phyloP scores from a whole-genome alignment of 1,140 invertebrate species.

The Diabrotica undecimpunctata region DNA sequence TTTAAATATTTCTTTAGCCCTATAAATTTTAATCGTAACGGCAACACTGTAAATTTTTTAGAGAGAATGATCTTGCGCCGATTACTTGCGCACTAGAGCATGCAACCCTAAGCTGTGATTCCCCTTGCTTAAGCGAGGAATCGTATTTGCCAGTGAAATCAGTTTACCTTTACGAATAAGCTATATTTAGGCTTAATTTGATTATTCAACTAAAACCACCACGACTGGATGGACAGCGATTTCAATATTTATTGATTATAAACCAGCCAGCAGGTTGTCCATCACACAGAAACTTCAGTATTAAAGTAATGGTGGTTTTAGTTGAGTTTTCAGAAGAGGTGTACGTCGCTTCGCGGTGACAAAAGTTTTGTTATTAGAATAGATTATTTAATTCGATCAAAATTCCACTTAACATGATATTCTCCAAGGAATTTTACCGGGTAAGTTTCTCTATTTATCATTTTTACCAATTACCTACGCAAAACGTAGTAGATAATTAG shows the following conservation, averaged over 20 bases:
- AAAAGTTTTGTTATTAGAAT: too few relatives aligned
- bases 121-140: too few relatives aligned
- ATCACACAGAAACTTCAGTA: background rate
- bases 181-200: slow-evolving; percentile 3
- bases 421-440: background rate
- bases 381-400: background rate
- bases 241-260: background rate
- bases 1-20: too few relatives aligned
- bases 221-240: background rate
- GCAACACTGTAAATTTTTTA: too few relatives aligned
- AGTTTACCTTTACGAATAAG: background rate
- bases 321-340: background rate
- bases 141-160: too few relatives aligned
- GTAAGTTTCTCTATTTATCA: background rate
- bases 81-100: too few relatives aligned
- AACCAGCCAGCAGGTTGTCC: background rate
- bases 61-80: too few relatives aligned
- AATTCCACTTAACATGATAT: background rate
- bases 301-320: background rate
- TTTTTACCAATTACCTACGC: too few relatives aligned
- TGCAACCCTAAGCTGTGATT: too few relatives aligned
- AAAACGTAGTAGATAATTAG: too few relatives aligned
- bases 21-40: too few relatives aligned
- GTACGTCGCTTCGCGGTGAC: background rate
- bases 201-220: slow-evolving; percentile 3